These are phyloP conservation scores for Epizoanthus illoricatus DNA, from an alignment of 92 coral and sea anemone genomes.

Conservation along the genomic window DNA sequence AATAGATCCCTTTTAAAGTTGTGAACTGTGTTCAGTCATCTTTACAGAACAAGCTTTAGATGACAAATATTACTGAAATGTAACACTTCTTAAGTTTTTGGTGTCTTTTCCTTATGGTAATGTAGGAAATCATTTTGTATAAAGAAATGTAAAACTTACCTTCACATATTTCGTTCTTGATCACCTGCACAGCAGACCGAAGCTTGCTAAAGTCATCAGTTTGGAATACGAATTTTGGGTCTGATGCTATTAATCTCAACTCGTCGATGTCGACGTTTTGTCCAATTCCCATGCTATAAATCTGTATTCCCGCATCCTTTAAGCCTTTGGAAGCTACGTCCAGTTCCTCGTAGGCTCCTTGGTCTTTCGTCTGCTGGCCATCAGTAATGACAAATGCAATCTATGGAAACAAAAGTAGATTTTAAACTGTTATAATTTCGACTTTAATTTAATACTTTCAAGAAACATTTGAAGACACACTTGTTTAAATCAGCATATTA, in stretches of 20 bases:
- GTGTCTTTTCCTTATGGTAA: too few relatives aligned
- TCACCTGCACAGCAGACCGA: not conserved
- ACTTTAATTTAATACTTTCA: too few relatives aligned
- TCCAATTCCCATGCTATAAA: constrained; percentile 18
- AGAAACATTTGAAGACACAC: too few relatives aligned
- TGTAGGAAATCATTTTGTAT: too few relatives aligned
- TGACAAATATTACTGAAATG: too few relatives aligned
- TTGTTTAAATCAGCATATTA: too few relatives aligned
- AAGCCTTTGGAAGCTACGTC: constrained; percentile 13
- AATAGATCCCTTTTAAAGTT: too few relatives aligned
- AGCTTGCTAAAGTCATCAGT: not conserved
- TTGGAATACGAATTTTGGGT: not conserved
- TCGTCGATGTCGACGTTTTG: not conserved
- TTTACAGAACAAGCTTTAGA: too few relatives aligned
- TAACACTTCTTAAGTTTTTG: too few relatives aligned
- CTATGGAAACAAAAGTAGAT: not conserved
- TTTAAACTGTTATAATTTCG: too few relatives aligned
- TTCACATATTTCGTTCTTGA: constrained; percentile 22
- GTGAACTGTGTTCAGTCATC: too few relatives aligned
- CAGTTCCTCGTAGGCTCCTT: not conserved
- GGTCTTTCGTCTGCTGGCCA: constrained; percentile 12
- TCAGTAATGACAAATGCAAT: constrained; percentile 26
- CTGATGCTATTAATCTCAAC: not conserved
- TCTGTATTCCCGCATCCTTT: constrained; percentile 22
- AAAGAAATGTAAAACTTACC: not conserved